These are phyloP conservation scores for Hemibagrus guttatus DNA, from an alignment of 2,797 vertebrate genomes.

Conservation along the genomic window DNA sequence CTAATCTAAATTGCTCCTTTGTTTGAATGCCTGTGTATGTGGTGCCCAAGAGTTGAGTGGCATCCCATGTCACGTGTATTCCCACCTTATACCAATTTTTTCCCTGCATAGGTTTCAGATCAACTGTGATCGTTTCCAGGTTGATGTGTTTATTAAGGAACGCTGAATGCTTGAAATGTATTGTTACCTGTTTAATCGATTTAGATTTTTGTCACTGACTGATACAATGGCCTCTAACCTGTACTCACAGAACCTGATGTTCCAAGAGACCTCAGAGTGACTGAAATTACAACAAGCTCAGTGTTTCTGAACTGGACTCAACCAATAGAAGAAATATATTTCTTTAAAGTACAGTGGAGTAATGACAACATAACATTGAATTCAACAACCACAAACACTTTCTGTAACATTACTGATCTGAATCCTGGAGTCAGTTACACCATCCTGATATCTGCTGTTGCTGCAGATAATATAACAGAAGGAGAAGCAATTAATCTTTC, in stretches of 20 bases:
- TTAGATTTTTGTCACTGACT: constrained; percentile 3
- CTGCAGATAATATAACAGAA: constrained; percentile 20
- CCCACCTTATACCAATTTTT: background rate
- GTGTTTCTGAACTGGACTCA: constrained; percentile 50
- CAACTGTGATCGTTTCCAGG: too few relatives aligned
- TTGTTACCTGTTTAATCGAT: background rate
- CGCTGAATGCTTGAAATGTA: background rate
- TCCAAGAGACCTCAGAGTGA: background rate
- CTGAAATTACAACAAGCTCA: constrained; percentile 43
- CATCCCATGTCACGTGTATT: background rate
- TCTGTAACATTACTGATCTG: constrained; percentile 39
- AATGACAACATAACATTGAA: background rate
- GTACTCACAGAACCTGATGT: constrained; percentile 52
- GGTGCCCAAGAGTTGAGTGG: too few relatives aligned
- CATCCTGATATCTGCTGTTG: background rate
- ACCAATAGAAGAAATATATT: constrained; percentile 41
- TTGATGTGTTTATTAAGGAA: accelerated
- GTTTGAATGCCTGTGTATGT: background rate
- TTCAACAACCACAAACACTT: background rate
- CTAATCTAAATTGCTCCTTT: background rate
- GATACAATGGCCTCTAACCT: background rate
- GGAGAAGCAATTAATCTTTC: background rate
- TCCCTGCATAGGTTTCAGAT: background rate
- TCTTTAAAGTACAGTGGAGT: constrained; percentile 49
- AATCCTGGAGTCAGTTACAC: constrained; percentile 52